phyloP scores from a whole-genome alignment of 2,797 vertebrate genomes.

The Mormyrops attenuatus region DNA sequence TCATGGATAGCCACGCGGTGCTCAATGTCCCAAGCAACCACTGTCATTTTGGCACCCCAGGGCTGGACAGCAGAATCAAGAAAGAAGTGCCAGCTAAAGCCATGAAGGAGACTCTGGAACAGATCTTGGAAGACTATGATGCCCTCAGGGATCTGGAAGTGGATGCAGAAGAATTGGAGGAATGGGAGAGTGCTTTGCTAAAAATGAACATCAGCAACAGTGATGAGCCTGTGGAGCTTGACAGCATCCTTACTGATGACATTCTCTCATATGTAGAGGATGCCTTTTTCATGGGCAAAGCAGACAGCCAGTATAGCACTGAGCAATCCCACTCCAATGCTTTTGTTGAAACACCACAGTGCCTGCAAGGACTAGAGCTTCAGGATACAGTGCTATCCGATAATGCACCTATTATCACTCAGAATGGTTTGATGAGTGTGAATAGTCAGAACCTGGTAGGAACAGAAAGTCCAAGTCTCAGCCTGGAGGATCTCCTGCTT shows the following conservation, averaged over 20 bases:
- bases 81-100: constrained; percentile 24
- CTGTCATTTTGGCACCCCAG: background rate
- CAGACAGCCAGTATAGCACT: background rate
- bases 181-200: constrained; percentile 49
- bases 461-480: constrained; percentile 17
- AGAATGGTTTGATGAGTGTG: background rate
- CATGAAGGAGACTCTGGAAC: constrained; percentile 45
- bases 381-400: constrained; percentile 31
- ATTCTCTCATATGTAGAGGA: constrained; percentile 44
- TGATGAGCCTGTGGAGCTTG: background rate
- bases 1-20: constrained; percentile 46
- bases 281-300: constrained; percentile 31
- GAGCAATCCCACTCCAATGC: background rate
- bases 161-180: constrained; percentile 37
- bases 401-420: background rate
- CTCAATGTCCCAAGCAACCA: constrained; percentile 41
- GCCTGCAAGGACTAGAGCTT: constrained; percentile 14
- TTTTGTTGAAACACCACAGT: background rate
- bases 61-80: background rate
- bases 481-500: constrained; percentile 45
- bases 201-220: constrained; percentile 34
- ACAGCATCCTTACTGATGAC: constrained; percentile 32
- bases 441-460: constrained; percentile 10
- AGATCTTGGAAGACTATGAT: constrained; percentile 31
- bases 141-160: constrained; percentile 31